phyloP scores from a whole-genome alignment of 2,113 vertebrate genomes.

The Tragelaphus imberbis region DNA sequence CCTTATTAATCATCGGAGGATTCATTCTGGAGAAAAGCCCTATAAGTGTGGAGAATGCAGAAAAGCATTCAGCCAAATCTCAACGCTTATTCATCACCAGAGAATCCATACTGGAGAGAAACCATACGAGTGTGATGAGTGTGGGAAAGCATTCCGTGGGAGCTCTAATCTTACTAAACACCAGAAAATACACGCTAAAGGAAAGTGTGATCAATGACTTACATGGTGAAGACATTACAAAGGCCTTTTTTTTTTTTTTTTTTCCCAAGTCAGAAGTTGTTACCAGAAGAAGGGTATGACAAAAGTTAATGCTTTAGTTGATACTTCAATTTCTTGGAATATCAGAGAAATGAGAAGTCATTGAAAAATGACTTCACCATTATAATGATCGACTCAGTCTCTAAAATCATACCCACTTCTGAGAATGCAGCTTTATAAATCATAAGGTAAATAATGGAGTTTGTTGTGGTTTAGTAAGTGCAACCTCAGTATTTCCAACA shows the following conservation, averaged over 20 bases:
- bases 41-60: constrained; percentile 39
- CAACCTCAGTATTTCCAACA: not conserved
- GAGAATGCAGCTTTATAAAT: not conserved
- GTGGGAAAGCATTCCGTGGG: constrained; percentile 28
- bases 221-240: not conserved
- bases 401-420: not conserved
- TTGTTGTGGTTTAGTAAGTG: not conserved
- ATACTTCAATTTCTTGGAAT: not conserved
- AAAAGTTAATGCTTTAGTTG: not conserved
- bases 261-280: not conserved
- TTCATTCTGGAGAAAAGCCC: constrained; percentile 50
- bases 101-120: constrained; percentile 51
- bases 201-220: not conserved
- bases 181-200: constrained; percentile 4
- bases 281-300: not conserved
- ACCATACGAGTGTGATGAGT: not conserved
- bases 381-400: not conserved
- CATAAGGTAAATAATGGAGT: not conserved
- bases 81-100: constrained; percentile 37
- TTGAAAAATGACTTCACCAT: not conserved
- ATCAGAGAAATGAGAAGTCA: not conserved
- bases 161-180: constrained; percentile 50
- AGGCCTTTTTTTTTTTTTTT: not conserved
- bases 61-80: constrained; percentile 47
- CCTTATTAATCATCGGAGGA: constrained; percentile 10